A percentile compares a stretch with the other conserved stretches of the same genome.
Conservation (phyloP, 2,888 invertebrate genomes). For the Beris chalybata region DNA sequence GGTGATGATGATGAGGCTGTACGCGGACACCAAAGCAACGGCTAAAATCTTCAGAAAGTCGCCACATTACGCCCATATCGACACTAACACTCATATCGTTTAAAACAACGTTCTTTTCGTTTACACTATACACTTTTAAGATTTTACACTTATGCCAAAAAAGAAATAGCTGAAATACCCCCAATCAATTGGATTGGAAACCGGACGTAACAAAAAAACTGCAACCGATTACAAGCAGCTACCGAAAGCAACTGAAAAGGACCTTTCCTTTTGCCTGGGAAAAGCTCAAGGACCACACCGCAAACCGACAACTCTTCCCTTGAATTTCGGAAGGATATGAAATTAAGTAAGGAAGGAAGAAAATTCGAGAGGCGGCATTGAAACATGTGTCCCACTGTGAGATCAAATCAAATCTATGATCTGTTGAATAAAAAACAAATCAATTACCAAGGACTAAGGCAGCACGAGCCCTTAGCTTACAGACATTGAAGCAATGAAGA, state of each 20-base stretch:
- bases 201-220: neutral
- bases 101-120: slow-evolving; percentile 26
- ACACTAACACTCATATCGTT: slow-evolving; percentile 55
- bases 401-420: slow-evolving; percentile 43
- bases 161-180: no score
- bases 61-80: slow-evolving; percentile 58
- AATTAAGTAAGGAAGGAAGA: no score
- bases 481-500: neutral
- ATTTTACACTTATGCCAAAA: no score
- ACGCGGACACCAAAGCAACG: slow-evolving; percentile 56
- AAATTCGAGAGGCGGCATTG: neutral
- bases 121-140: slow-evolving; percentile 1
- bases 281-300: neutral
- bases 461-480: no score
- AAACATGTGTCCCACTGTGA: slow-evolving; percentile 33
- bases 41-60: slow-evolving; percentile 56
- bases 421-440: slow-evolving; percentile 56
- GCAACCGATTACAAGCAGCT: slow-evolving; percentile 19
- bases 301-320: neutral
- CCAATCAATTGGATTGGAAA: no score
- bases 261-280: slow-evolving; percentile 10
- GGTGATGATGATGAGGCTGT: slow-evolving; percentile 50
- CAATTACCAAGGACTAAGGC: slow-evolving; percentile 47
- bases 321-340: no score
- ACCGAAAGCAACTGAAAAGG: neutral